These are phyloP conservation scores for Plumapathes pennacea DNA, from an alignment of 92 coral and sea anemone genomes.

Conservation along the genomic window DNA sequence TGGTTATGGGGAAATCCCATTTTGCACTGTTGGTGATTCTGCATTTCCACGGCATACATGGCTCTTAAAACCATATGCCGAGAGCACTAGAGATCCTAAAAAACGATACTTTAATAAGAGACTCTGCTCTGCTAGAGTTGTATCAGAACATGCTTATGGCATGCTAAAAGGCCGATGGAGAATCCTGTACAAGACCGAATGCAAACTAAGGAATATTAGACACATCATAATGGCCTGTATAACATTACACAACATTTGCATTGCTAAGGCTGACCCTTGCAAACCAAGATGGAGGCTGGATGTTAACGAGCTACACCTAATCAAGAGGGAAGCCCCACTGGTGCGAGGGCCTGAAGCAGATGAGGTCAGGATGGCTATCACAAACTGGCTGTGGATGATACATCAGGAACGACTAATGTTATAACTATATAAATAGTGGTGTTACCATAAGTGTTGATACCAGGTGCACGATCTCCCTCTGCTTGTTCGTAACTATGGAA, in stretches of 20 bases:
- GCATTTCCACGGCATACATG: constrained; percentile 51
- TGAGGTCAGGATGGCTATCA: neutral
- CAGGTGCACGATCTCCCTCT: too few species aligned
- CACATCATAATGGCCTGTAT: constrained; percentile 37
- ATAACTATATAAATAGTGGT: too few species aligned
- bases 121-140: constrained; percentile 58
- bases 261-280: constrained; percentile 33
- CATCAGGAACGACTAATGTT: constrained; percentile 13
- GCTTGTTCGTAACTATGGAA: too few species aligned
- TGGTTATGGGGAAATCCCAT: constrained; percentile 53
- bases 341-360: constrained; percentile 22
- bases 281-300: constrained; percentile 47
- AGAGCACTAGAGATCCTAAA: constrained; percentile 49
- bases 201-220: constrained; percentile 3
- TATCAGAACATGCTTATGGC: constrained; percentile 65
- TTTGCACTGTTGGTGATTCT: constrained; percentile 56
- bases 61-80: constrained; percentile 52
- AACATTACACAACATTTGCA: constrained; percentile 36
- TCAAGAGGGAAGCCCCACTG: constrained; percentile 9
- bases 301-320: constrained; percentile 23
- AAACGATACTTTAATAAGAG: constrained; percentile 51
- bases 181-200: constrained; percentile 47
- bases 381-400: constrained; percentile 19
- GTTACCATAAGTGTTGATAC: too few species aligned
- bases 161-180: constrained; percentile 75